Percentiles rank a stretch among this genome's conserved stretches.
phyloP scores from a whole-genome alignment of 2,797 vertebrate genomes.

The Lateolabrax maculatus region DNA sequence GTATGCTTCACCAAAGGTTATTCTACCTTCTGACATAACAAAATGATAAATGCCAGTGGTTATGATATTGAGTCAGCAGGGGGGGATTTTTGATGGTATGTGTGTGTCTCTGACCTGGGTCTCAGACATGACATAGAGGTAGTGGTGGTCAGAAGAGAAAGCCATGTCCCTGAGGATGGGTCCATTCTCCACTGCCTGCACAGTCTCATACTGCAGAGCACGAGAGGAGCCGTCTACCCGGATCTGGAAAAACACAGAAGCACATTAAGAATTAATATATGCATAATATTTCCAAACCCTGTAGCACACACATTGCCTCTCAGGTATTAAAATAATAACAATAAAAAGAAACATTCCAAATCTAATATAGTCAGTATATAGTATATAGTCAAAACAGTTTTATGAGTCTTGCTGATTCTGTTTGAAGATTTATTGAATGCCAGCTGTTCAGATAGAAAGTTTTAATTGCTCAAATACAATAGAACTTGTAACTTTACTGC shows the following conservation, averaged over 20 bases:
- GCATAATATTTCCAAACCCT: background rate
- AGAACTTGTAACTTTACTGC: background rate
- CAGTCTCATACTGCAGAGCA: conserved; percentile 93
- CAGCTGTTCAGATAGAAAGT: too few species aligned
- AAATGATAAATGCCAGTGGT: conserved; percentile 57
- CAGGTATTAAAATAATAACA: background rate
- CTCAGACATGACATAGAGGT: conserved; percentile 97
- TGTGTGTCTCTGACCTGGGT: conserved; percentile 88
- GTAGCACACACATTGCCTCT: background rate
- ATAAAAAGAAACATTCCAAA: background rate
- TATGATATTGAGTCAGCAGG: conserved; percentile 44
- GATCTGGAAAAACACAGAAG: conserved; percentile 85
- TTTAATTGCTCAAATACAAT: too few species aligned
- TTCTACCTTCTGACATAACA: conserved; percentile 54
- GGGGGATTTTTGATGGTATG: conserved; percentile 16
- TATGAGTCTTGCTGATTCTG: background rate
- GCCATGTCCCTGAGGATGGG: conserved; percentile 96
- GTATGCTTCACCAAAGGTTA: conserved; percentile 49
- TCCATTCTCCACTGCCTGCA: conserved; percentile 93
- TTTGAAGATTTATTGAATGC: too few species aligned
- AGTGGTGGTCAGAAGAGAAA: conserved; percentile 93
- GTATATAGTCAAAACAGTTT: background rate
- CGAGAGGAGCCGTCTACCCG: conserved; percentile 92
- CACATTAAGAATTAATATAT: background rate
- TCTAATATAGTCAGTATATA: background rate